phyloP scores from a whole-genome alignment of 2,888 invertebrate genomes.

The Drosophila colorata region DNA sequence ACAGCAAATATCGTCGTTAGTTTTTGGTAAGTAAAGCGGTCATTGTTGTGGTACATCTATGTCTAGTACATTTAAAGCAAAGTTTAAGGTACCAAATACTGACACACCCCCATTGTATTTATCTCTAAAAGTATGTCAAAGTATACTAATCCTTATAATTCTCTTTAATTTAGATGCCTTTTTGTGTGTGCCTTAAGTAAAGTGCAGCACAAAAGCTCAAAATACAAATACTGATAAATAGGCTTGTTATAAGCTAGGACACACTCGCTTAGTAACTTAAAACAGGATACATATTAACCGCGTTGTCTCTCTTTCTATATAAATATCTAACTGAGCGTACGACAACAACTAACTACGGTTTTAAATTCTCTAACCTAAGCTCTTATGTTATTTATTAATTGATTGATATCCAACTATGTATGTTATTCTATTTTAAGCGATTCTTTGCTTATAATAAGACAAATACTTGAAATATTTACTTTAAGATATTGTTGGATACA shows the following conservation, averaged over 20 bases:
- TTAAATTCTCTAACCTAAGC: conserved; percentile 53
- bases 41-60: conserved; percentile 42
- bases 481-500: conserved; percentile 42
- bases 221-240: conserved; percentile 60
- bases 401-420: conserved; percentile 33
- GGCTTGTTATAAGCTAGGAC: conserved; percentile 71
- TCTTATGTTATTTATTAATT: conserved; percentile 59
- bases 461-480: conserved; percentile 26
- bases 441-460: conserved; percentile 31
- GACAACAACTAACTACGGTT: conserved; percentile 63
- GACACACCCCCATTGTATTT: conserved; percentile 14
- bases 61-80: conserved; percentile 27
- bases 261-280: conserved; percentile 70
- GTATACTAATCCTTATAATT: conserved; percentile 74
- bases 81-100: conserved; percentile 52
- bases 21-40: conserved; percentile 56
- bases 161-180: conserved; percentile 82
- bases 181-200: conserved; percentile 58
- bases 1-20: conserved; percentile 76
- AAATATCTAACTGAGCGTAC: conserved; percentile 36
- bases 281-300: conserved; percentile 61
- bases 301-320: conserved; percentile 53
- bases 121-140: conserved; percentile 37
- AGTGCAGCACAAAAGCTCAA: conserved; percentile 62
- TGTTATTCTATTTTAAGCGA: conserved; percentile 21